Base-by-base conservation (phyloP, 37 sponge, comb jelly and placozoan genomes). In the Lycopodina hypogea region DNA sequence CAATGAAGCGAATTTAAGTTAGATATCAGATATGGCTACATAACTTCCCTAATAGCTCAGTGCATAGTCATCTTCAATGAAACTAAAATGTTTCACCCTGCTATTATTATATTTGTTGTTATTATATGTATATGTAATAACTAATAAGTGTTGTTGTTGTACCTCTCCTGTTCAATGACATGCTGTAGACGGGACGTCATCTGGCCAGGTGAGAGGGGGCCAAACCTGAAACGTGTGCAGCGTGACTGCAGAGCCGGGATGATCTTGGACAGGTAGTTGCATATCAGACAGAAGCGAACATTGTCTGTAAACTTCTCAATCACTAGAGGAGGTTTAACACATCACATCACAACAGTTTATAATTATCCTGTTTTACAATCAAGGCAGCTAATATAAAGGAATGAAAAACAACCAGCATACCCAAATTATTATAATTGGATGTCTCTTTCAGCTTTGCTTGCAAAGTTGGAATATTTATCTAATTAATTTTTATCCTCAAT, bases 221-320 rank as follows among this genome's bases (percentile, higher is more conserved):
- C 99, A 84, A 98, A 98, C 12, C 99, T 70, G 74, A 98, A 98
- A 33, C 96, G 80, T 26, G 99, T 95, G 81, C 99, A 98, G 17
- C 99, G 67, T 15, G 96, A 95, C 79, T 98, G 99, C 17, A 98
- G 69, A 62, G 99, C 99, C 19, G 99, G 99, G 30, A 98, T 95
- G 77, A 98, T 93, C 57, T 95, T 90, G 34, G 94, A 90, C 60
- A 98, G 85, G 84, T 93, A 95, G 79, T 98, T 98, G 60, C 99
- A 98, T 48, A 98, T 93, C 18, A 98, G 75, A 56, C 99, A 98
- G 83, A 98, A 98, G 11, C 99, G 77, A 23, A 88, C 88, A 71
- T 98, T 98, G 61, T 98, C 99, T 1, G 99, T 98, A 70, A 74
- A 98, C 80, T 90, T 95, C 81, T 98, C 99, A 42, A 98, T 91